Evolutionary conservation across 1,140 invertebrate genomes (phyloP).

Genomic region (Atta cephalotes): DNA sequence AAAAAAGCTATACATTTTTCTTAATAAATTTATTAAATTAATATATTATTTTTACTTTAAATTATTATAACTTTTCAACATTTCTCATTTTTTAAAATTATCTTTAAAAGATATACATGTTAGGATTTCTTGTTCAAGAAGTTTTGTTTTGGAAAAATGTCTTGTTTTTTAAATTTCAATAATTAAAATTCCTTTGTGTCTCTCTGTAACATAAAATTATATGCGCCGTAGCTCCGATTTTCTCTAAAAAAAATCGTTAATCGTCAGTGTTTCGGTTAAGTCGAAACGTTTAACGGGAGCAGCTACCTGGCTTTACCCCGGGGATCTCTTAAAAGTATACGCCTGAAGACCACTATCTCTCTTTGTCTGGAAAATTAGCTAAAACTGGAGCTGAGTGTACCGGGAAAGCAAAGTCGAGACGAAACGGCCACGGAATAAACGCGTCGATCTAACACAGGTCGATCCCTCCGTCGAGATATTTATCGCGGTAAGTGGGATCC

Average conservation of each 20-base stretch:
- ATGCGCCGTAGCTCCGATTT: background rate
- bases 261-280: constrained; percentile 48
- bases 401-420: constrained; percentile 36
- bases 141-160: background rate
- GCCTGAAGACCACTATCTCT: constrained; percentile 55
- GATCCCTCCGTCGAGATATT: constrained; percentile 76
- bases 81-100: background rate
- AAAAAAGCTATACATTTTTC: background rate
- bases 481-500: constrained; percentile 80
- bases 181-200: background rate
- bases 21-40: constrained; percentile 6
- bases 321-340: constrained; percentile 50
- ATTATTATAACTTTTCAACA: background rate
- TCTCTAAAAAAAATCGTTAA: constrained; percentile 33
- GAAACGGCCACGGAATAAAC: constrained; percentile 72
- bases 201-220: constrained; percentile 27
- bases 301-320: constrained; percentile 69
- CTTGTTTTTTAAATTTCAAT: background rate
- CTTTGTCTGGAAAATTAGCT: constrained; percentile 72
- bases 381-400: constrained; percentile 72
- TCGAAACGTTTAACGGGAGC: constrained; percentile 60
- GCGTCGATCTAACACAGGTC: constrained; percentile 70
- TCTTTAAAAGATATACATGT: background rate
- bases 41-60: background rate
- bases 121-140: background rate